Evolutionary conservation across 2,113 vertebrate genomes (phyloP).

Genomic region (Hemiprocne comata): DNA sequence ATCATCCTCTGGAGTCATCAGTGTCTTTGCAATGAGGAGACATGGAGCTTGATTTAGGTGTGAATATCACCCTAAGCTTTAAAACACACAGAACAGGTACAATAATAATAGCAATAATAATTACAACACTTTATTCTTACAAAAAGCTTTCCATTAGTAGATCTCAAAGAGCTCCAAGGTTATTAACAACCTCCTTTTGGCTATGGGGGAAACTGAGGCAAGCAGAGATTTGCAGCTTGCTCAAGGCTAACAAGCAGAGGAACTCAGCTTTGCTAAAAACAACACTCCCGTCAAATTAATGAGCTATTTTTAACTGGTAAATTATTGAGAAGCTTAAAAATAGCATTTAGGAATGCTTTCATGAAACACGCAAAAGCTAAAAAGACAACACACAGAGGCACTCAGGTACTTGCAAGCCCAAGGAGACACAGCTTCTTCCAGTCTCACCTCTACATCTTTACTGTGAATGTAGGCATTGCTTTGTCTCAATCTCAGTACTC

Average conservation of each 20-base stretch:
- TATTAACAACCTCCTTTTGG: background rate
- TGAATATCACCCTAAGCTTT: background rate
- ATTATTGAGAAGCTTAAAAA: background rate
- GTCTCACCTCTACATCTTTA: background rate
- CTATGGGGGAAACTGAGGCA: background rate
- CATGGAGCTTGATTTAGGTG: rapidly evolving
- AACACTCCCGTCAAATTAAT: background rate
- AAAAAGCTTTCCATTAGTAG: background rate
- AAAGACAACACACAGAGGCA: background rate
- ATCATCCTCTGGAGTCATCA: background rate
- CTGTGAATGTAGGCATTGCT: background rate
- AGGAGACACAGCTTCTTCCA: background rate
- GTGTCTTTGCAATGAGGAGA: background rate
- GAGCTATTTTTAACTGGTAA: background rate
- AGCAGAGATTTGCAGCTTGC: background rate
- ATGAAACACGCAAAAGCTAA: background rate
- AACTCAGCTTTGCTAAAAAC: background rate
- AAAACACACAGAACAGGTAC: background rate
- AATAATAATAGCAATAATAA: background rate
- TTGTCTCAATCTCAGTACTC: background rate
- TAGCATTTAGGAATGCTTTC: background rate
- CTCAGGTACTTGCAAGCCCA: background rate
- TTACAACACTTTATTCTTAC: background rate
- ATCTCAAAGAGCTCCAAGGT: background rate
- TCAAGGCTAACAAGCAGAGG: background rate